These are phyloP conservation scores for Centropus unirufus DNA, from an alignment of 2,113 vertebrate species.

Conservation along the genomic window DNA sequence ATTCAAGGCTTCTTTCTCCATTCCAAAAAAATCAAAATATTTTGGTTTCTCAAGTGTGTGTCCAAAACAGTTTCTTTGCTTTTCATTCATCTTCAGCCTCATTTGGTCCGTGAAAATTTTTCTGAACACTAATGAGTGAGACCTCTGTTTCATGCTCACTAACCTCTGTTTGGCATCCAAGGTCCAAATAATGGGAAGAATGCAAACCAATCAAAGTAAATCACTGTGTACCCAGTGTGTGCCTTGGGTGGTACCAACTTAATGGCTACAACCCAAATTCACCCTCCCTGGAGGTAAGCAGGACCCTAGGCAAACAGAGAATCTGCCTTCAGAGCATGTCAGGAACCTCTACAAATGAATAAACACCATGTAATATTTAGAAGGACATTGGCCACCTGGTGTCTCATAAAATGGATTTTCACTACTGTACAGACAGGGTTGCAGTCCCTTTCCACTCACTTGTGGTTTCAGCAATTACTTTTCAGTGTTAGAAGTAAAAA, in stretches of 20 bases:
- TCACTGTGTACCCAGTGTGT: neutral
- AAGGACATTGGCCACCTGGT: neutral
- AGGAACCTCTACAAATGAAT: neutral
- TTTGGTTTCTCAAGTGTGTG: conserved; percentile 61
- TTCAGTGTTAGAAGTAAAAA: neutral
- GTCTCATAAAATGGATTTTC: neutral
- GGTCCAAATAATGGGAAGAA: conserved; percentile 1
- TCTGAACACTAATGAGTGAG: neutral
- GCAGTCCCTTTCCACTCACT: neutral
- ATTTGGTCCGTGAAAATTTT: neutral
- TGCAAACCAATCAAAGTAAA: neutral
- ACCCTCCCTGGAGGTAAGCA: neutral
- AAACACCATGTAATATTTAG: neutral
- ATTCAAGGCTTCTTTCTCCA: conserved; percentile 66
- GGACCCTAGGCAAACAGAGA: neutral
- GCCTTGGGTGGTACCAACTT: neutral
- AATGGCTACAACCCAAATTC: neutral
- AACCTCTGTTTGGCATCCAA: neutral
- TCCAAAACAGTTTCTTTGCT: conserved; percentile 62
- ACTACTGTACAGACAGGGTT: neutral
- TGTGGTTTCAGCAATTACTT: neutral
- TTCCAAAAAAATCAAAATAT: conserved; percentile 30
- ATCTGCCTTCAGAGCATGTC: neutral
- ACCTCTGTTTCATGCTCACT: neutral
- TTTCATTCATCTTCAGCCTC: conserved; percentile 14